phyloP scores from a whole-genome alignment of 2,797 vertebrate species.

The Cyclura pinguis region DNA sequence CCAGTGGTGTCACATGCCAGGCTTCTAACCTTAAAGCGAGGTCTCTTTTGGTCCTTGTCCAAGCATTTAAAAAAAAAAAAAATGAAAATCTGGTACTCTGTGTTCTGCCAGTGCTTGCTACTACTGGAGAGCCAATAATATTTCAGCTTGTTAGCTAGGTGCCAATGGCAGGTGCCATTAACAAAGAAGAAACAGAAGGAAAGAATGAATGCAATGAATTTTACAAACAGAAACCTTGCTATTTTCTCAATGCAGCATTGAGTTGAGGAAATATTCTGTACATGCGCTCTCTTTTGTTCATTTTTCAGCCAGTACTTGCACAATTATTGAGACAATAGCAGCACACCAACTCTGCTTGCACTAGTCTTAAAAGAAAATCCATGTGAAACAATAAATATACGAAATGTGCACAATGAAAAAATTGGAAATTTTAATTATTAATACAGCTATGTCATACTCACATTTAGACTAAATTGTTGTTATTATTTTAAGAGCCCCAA shows the following conservation, averaged over 20 bases:
- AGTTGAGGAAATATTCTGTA: background rate
- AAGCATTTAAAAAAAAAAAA: background rate
- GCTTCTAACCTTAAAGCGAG: no score
- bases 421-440: background rate
- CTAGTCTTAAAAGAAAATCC: no score
- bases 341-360: no score
- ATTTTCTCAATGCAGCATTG: background rate
- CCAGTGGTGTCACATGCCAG: background rate
- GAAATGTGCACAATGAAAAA: background rate
- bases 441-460: background rate
- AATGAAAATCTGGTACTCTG: no score
- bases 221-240: background rate
- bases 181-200: background rate
- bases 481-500: background rate
- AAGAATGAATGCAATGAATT: background rate
- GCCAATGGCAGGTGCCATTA: background rate
- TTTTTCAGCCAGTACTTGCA: background rate
- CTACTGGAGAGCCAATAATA: background rate
- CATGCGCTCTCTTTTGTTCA: background rate
- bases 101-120: no score
- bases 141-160: background rate
- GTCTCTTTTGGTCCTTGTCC: background rate
- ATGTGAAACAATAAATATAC: no score
- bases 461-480: background rate
- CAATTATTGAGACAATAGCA: background rate